These are phyloP conservation scores for Protosalanx chinensis DNA, from an alignment of 2,797 vertebrate genomes.

Conservation along the genomic window DNA sequence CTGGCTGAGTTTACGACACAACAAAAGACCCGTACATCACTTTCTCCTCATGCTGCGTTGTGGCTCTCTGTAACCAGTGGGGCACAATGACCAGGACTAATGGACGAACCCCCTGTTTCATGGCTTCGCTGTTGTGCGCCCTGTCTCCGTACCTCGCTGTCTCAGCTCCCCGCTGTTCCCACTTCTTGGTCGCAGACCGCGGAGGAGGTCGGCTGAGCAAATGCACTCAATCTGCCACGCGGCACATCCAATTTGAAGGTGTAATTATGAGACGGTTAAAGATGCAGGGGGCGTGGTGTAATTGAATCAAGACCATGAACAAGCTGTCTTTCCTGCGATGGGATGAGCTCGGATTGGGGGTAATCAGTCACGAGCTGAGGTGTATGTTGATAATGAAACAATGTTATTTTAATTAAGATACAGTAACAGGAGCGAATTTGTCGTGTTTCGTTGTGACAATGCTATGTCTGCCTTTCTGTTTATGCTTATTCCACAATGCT, in stretches of 20 bases:
- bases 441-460: neutral
- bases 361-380: neutral
- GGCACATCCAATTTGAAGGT: constrained; percentile 16
- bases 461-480: too few relatives aligned
- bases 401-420: neutral
- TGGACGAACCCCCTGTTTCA: constrained; percentile 14
- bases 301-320: constrained; percentile 27
- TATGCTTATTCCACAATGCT: too few relatives aligned
- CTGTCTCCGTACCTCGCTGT: neutral
- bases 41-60: constrained; percentile 14
- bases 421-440: neutral
- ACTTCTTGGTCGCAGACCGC: neutral
- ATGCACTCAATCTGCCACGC: constrained; percentile 26
- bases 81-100: constrained; percentile 17
- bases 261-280: constrained; percentile 20
- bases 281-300: constrained; percentile 4
- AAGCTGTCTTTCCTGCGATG: neutral
- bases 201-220: constrained; percentile 28
- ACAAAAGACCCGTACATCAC: neutral
- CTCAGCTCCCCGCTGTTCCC: neutral
- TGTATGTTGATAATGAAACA: neutral
- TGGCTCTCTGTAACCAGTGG: constrained; percentile 19
- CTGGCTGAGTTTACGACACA: neutral
- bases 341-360: neutral
- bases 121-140: neutral